Evolutionary conservation across 2,797 vertebrate genomes (phyloP).

Genomic region (Notamacropus eugenii): DNA sequence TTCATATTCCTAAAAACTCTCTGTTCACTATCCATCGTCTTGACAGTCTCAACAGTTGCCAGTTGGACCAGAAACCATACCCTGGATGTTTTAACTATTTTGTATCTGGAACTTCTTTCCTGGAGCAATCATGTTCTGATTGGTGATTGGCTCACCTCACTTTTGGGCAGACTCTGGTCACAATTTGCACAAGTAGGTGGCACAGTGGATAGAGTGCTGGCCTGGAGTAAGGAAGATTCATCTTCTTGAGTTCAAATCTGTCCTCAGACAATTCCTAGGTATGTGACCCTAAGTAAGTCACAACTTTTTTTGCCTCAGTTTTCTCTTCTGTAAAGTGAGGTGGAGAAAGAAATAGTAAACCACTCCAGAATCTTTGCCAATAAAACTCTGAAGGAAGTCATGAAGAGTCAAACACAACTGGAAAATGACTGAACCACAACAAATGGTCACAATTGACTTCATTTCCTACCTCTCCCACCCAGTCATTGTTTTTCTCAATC

Average conservation of each 20-base stretch:
- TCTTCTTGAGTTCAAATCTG: neutral
- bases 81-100: neutral
- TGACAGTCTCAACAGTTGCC: neutral
- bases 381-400: neutral
- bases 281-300: neutral
- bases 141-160: neutral
- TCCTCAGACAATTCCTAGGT: neutral
- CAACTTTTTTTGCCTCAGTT: neutral
- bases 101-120: neutral
- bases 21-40: neutral
- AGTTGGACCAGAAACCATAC: neutral
- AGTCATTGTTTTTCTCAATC: neutral
- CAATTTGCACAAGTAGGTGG: neutral
- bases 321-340: neutral
- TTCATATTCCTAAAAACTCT: neutral
- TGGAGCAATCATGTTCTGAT: neutral
- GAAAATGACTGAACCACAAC: neutral
- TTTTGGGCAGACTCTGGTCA: neutral
- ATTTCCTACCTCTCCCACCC: accelerated
- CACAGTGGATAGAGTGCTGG: neutral
- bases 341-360: neutral
- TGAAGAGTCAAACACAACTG: neutral
- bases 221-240: neutral
- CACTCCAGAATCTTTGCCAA: neutral
- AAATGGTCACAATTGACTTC: neutral